Conservation (phyloP, 2,797 vertebrate species). For the Helostoma temminkii region DNA sequence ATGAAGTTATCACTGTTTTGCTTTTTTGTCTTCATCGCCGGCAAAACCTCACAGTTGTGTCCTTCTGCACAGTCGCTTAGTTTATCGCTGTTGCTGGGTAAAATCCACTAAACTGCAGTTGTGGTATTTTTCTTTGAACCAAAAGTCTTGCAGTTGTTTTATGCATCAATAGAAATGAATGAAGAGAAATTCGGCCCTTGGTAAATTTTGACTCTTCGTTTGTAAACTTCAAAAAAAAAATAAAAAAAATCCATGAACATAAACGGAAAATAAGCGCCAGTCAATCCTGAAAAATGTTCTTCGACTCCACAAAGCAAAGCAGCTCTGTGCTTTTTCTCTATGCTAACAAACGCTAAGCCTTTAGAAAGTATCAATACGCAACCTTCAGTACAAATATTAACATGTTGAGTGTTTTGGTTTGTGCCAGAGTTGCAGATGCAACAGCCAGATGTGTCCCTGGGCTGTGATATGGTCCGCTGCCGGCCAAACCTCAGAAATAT, state of each 20-base stretch:
- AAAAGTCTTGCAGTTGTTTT: too few species aligned
- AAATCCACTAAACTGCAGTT: neutral
- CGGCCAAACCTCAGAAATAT: constrained; percentile 18
- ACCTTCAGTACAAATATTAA: constrained; percentile 3
- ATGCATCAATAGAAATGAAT: neutral
- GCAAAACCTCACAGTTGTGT: neutral
- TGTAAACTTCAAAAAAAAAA: constrained; percentile 9
- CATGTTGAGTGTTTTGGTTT: constrained; percentile 23
- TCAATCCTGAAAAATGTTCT: neutral
- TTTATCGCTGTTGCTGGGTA: constrained; percentile 11
- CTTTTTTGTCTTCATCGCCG: neutral
- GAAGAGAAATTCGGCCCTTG: neutral
- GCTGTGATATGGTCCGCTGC: constrained; percentile 13
- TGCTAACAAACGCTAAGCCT: neutral
- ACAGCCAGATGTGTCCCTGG: neutral
- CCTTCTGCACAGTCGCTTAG: constrained; percentile 7
- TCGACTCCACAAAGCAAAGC: neutral
- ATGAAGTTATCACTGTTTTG: neutral
- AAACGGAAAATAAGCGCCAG: neutral
- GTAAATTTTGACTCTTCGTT: neutral
- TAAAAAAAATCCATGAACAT: constrained; percentile 2
- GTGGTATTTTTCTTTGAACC: too few species aligned
- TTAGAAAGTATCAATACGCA: neutral
- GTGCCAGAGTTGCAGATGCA: constrained; percentile 15
- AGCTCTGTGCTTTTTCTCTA: constrained; percentile 37